Evolutionary conservation across 2,113 vertebrate genomes (phyloP).

Genomic region (Orientallactaga bullata): DNA sequence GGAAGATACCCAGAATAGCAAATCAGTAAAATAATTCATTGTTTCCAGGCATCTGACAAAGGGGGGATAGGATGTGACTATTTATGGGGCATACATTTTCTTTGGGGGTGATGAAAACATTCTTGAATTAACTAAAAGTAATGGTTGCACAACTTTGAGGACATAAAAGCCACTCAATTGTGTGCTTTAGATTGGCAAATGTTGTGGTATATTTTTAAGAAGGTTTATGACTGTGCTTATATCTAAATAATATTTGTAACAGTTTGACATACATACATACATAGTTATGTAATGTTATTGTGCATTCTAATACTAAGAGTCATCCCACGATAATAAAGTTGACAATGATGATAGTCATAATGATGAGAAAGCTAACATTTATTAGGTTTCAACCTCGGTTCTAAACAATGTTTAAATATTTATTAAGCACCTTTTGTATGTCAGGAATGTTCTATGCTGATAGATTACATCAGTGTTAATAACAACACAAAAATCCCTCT

Average conservation of each 20-base stretch:
- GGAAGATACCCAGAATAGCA: not conserved
- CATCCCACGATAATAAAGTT: not conserved
- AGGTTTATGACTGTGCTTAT: no score
- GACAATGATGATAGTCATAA: not conserved
- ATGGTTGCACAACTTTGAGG: not conserved
- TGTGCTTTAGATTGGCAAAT: not conserved
- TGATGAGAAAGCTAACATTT: no score
- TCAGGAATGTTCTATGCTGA: not conserved
- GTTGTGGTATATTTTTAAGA: not conserved
- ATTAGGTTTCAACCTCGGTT: no score
- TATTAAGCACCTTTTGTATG: not conserved
- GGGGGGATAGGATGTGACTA: not conserved
- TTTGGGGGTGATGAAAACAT: not conserved
- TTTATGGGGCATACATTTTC: not conserved
- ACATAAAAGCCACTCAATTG: not conserved
- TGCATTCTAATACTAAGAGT: not conserved
- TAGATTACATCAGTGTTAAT: not conserved
- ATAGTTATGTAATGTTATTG: not conserved
- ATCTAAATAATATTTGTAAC: no score
- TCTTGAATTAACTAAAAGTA: not conserved
- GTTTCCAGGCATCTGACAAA: not conserved
- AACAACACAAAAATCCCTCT: not conserved
- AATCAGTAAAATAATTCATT: not conserved
- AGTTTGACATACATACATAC: no score
- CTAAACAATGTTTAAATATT: not conserved